Percentiles rank a stretch among this genome's conserved stretches.
Conservation (phyloP, 2,113 vertebrate species). For the Sus scrofa region DNA sequence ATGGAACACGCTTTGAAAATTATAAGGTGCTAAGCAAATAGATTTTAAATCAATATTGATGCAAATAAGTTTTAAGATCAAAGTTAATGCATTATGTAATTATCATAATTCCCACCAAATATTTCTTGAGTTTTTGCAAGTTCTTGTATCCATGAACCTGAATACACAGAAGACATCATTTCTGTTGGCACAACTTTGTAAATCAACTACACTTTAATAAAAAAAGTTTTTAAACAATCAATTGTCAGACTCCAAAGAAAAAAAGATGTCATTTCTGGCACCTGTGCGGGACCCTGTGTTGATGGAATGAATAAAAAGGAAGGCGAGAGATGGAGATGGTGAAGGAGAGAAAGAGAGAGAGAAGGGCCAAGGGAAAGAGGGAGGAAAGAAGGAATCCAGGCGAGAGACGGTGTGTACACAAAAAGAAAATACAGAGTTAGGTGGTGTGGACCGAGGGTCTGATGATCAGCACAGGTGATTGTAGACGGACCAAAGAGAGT, state of each 20-base stretch:
- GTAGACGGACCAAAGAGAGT: background rate
- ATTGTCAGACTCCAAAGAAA: no score
- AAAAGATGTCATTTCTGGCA: background rate
- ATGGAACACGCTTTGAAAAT: slow-evolving; percentile 11
- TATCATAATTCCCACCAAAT: background rate
- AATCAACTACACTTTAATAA: no score
- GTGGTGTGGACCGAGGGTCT: background rate
- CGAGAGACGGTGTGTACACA: background rate
- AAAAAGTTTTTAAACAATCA: no score
- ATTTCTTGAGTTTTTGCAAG: background rate
- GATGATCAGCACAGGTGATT: background rate
- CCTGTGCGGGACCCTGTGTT: background rate
- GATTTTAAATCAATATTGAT: background rate
- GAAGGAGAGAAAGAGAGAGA: no score
- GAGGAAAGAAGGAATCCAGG: background rate
- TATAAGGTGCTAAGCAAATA: background rate
- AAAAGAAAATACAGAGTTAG: background rate
- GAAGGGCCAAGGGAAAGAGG: no score
- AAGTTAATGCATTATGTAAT: background rate
- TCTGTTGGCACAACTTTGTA: background rate
- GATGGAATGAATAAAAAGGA: background rate
- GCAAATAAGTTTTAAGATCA: background rate
- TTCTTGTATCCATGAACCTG: background rate
- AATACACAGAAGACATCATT: background rate
- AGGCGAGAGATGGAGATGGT: no score